phyloP scores from a whole-genome alignment of 2,888 invertebrate genomes.

The Coelinius sp. region DNA sequence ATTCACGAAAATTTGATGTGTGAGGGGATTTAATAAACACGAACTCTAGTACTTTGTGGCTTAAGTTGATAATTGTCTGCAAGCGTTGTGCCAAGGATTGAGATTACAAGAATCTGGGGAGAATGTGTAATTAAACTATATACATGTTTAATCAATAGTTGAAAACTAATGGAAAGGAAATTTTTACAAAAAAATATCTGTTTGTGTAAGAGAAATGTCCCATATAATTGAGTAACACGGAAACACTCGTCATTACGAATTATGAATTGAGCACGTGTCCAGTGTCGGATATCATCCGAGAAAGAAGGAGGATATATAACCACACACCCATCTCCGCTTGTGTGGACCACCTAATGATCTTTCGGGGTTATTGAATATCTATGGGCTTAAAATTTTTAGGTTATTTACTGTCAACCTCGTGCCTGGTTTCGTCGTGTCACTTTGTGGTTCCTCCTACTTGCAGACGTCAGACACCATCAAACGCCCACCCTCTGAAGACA shows the following conservation, averaged over 20 bases:
- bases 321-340: conserved; percentile 35
- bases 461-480: conserved; percentile 47
- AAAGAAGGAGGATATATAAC: conserved; percentile 47
- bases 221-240: not conserved
- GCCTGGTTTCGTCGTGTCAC: conserved; percentile 19
- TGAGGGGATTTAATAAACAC: not conserved
- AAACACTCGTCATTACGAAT: conserved; percentile 12
- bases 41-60: not conserved
- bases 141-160: not conserved
- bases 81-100: not conserved
- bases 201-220: not conserved
- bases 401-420: conserved; percentile 59
- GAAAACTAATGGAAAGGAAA: too few species aligned
- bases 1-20: conserved; percentile 47
- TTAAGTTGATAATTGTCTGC: conserved; percentile 1
- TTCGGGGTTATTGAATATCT: conserved; percentile 65
- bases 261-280: conserved; percentile 62
- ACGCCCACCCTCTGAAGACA: conserved; percentile 63
- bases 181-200: too few species aligned
- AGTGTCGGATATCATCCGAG: conserved; percentile 63
- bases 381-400: conserved; percentile 45
- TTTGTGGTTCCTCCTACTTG: conserved; percentile 50
- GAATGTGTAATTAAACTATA: not conserved
- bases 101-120: not conserved
- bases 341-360: conserved; percentile 60